A percentile compares a stretch with the other conserved stretches of the same genome.
These are phyloP conservation scores for Synergus japonicus DNA, from an alignment of 2,888 invertebrate species.

Conservation along the genomic window DNA sequence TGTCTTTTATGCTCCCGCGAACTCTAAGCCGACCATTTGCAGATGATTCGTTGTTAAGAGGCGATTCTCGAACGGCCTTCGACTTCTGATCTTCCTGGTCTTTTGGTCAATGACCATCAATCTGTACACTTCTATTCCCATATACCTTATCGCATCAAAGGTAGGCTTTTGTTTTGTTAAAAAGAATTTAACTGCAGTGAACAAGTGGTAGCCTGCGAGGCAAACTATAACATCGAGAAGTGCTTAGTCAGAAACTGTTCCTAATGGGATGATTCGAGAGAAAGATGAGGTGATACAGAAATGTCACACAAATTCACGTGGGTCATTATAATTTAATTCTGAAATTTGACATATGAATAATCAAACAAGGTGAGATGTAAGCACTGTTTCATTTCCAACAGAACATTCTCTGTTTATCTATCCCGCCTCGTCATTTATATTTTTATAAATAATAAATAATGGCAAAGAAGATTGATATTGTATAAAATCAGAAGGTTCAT, in stretches of 20 bases:
- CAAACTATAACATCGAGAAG: constrained; percentile 27
- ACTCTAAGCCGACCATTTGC: constrained; percentile 48
- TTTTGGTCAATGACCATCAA: constrained; percentile 23
- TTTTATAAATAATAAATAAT: background rate
- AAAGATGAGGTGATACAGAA: constrained; percentile 5
- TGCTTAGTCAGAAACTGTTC: constrained; percentile 38
- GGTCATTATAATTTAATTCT: background rate
- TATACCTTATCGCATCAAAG: background rate
- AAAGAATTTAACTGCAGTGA: constrained; percentile 34
- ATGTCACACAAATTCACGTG: background rate
- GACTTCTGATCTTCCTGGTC: constrained; percentile 41
- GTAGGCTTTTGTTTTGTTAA: constrained; percentile 30
- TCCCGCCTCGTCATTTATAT: background rate
- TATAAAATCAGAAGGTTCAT: background rate
- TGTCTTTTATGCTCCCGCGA: constrained; percentile 66
- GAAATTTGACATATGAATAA: background rate
- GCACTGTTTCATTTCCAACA: background rate
- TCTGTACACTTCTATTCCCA: background rate
- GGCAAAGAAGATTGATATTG: background rate
- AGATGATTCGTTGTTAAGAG: constrained; percentile 30
- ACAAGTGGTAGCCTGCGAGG: constrained; percentile 34
- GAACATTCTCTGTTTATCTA: background rate
- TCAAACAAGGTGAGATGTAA: background rate
- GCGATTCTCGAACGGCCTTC: constrained; percentile 38
- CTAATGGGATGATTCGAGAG: constrained; percentile 33